Conservation (phyloP, 2,888 invertebrate genomes). For the Volucella zonaria region DNA sequence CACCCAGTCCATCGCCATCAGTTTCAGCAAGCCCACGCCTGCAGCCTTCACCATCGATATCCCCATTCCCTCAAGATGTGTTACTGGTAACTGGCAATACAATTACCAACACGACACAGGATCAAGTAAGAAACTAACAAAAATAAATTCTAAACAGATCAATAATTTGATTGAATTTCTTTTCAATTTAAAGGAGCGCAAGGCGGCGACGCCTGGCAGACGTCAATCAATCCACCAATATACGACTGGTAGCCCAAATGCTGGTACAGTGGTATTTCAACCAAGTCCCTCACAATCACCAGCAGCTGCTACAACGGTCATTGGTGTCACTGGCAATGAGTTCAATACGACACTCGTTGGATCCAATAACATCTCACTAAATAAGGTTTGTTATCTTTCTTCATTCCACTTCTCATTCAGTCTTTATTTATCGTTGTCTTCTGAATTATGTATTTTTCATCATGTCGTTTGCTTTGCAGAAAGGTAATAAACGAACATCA, state of each 20-base stretch:
- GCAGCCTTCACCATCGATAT: constrained; percentile 83
- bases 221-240: constrained; percentile 83
- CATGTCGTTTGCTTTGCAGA: constrained; percentile 76
- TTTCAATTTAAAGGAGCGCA: constrained; percentile 80
- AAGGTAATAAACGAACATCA: constrained; percentile 79
- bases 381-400: constrained; percentile 78
- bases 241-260: constrained; percentile 82
- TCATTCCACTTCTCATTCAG: background rate
- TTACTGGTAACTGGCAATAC: constrained; percentile 82
- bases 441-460: background rate
- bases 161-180: constrained; percentile 34
- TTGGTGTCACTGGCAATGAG: constrained; percentile 82
- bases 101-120: constrained; percentile 82
- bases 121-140: constrained; percentile 79
- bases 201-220: constrained; percentile 83
- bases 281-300: constrained; percentile 83
- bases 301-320: constrained; percentile 81
- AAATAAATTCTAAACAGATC: constrained; percentile 1
- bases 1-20: constrained; percentile 83
- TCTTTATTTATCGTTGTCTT: background rate
- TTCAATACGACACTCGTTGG: constrained; percentile 83
- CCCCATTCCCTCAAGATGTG: constrained; percentile 83
- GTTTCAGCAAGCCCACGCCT: constrained; percentile 83
- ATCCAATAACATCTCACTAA: constrained; percentile 83
- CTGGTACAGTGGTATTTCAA: constrained; percentile 82